A percentile compares a stretch with the other conserved stretches of the same genome.
Evolutionary conservation across 2,888 invertebrate species (phyloP).

Genomic region (Melinaea marsaeus): DNA sequence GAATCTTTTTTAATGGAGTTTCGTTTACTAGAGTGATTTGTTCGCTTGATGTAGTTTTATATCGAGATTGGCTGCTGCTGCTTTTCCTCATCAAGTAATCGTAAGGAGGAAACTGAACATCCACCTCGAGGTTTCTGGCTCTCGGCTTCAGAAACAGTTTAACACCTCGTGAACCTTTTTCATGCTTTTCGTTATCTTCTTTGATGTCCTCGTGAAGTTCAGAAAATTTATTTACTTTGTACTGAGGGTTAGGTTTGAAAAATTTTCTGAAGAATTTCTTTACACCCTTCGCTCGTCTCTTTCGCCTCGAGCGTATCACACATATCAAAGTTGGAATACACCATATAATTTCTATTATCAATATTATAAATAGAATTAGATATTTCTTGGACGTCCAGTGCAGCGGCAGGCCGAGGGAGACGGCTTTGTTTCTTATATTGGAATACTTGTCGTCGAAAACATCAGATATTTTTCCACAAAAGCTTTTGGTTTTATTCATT

Average conservation of each 20-base stretch:
- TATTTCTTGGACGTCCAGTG: conserved; percentile 47
- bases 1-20: conserved; percentile 10
- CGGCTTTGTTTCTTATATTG: conserved; percentile 18
- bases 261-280: conserved; percentile 11
- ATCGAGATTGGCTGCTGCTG: conserved; percentile 17
- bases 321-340: conserved; percentile 46
- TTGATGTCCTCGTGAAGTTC: not conserved
- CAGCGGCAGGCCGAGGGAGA: conserved; percentile 31
- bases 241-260: conserved; percentile 12
- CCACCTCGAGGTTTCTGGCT: conserved; percentile 28
- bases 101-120: conserved; percentile 28
- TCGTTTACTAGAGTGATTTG: conserved; percentile 19
- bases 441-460: conserved; percentile 20
- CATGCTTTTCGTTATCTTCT: not conserved
- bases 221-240: conserved; percentile 1
- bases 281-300: conserved; percentile 18
- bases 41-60: conserved; percentile 16
- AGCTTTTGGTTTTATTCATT: conserved; percentile 42
- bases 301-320: conserved; percentile 31
- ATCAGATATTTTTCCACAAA: conserved; percentile 27
- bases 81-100: conserved; percentile 17
- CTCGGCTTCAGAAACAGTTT: conserved; percentile 31
- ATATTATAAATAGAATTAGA: conserved; percentile 45
- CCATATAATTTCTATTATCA: conserved; percentile 58
- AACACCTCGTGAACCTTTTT: conserved; percentile 15